These are phyloP conservation scores for Scortum barcoo DNA, from an alignment of 2,113 vertebrate genomes.

Conservation along the genomic window DNA sequence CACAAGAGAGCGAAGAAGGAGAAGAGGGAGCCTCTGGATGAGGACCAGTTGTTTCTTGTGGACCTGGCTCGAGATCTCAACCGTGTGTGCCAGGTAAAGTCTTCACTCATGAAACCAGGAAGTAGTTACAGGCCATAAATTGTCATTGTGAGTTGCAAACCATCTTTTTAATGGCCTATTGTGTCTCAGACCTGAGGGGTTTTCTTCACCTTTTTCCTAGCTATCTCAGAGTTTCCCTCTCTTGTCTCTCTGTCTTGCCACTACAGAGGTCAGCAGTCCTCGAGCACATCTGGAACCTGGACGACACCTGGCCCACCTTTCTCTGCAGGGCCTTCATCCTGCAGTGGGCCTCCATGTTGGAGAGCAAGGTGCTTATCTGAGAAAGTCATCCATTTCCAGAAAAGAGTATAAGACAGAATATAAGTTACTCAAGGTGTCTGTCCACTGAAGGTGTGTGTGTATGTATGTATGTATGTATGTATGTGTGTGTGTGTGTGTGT, in stretches of 20 bases:
- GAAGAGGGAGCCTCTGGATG: slow-evolving; percentile 79
- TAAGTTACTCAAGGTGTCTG: neutral
- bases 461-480: slow-evolving; percentile 45
- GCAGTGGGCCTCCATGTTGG: slow-evolving; percentile 83
- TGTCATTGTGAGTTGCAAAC: neutral
- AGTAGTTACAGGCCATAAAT: neutral
- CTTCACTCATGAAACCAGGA: neutral
- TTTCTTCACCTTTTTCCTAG: neutral
- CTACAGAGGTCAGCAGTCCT: slow-evolving; percentile 80
- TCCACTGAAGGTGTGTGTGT: neutral
- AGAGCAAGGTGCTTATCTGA: slow-evolving; percentile 80
- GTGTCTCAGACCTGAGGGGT: too few relatives aligned
- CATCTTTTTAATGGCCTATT: neutral
- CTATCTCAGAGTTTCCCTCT: neutral
- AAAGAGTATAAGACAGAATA: neutral
- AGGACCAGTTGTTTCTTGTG: slow-evolving; percentile 83
- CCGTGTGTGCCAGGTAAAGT: slow-evolving; percentile 83
- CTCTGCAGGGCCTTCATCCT: slow-evolving; percentile 80
- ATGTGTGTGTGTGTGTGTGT: slow-evolving; percentile 33
- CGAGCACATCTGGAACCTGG: slow-evolving; percentile 80
- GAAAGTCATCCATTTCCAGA: neutral
- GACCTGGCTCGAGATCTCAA: slow-evolving; percentile 82
- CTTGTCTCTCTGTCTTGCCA: slow-evolving; percentile 2
- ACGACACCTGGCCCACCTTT: slow-evolving; percentile 81
- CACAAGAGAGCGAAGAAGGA: slow-evolving; percentile 76